Evolutionary conservation across 2,113 vertebrate genomes (phyloP).

Genomic region (Shinisaurus crocodilurus): DNA sequence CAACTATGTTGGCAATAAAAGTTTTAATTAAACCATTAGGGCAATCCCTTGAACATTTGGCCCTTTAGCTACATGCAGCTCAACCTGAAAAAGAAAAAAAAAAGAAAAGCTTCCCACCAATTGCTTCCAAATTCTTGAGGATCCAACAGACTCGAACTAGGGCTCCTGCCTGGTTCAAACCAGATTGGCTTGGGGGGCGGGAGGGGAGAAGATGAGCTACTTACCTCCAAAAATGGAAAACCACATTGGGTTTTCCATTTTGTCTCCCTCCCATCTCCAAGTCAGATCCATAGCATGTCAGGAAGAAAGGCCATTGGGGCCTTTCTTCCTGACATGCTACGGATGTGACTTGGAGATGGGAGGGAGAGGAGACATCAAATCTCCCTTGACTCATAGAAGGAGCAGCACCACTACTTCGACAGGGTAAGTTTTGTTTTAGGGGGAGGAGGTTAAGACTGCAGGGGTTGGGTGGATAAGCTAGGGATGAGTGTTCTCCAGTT

Average conservation of each 20-base stretch:
- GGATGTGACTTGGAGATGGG: too few species aligned
- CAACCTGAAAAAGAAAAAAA: neutral
- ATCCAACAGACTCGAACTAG: neutral
- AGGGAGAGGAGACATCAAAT: neutral
- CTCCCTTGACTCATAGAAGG: neutral
- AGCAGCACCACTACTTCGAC: neutral
- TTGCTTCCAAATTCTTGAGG: too few species aligned
- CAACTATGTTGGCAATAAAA: neutral
- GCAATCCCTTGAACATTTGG: neutral
- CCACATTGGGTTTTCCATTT: too few species aligned
- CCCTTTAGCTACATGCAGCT: neutral
- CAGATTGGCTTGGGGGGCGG: too few species aligned
- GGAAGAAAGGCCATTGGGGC: too few species aligned
- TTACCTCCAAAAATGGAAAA: neutral
- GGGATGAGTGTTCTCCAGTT: neutral
- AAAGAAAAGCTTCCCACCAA: neutral
- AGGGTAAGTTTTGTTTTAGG: neutral
- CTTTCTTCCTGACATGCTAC: neutral
- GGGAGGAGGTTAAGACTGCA: too few species aligned
- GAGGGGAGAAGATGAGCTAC: neutral
- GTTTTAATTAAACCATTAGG: neutral
- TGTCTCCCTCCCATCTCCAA: too few species aligned
- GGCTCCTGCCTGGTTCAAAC: neutral
- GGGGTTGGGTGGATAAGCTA: too few species aligned
- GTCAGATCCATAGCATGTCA: too few species aligned